Evolutionary conservation across 2,888 invertebrate genomes (phyloP).

Genomic region (Drosophila bunnanda): DNA sequence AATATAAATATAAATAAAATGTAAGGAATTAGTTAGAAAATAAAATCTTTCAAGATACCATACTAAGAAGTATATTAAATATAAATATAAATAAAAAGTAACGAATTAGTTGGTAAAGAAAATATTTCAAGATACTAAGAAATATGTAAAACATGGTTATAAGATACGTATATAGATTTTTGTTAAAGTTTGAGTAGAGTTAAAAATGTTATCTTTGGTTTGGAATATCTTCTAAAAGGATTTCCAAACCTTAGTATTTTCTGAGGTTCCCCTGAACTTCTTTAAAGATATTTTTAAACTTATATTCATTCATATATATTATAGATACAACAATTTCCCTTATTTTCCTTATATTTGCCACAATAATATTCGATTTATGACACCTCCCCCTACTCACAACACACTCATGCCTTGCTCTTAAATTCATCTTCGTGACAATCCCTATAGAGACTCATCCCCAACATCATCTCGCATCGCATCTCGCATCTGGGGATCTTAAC

Average conservation of each 20-base stretch:
- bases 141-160: neutral
- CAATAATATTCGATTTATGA: neutral
- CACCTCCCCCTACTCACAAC: neutral
- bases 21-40: too few species aligned
- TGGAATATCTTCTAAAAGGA: neutral
- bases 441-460: conserved; percentile 16
- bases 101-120: neutral
- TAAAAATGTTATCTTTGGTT: neutral
- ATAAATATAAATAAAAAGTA: neutral
- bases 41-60: too few species aligned
- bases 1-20: too few species aligned
- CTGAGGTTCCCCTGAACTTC: too few species aligned
- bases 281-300: neutral
- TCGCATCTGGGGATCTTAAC: conserved; percentile 26
- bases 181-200: too few species aligned
- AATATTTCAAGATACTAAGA: neutral
- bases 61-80: too few species aligned
- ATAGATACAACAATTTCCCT: too few species aligned
- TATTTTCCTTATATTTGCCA: neutral
- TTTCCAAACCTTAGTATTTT: neutral
- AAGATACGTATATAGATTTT: too few species aligned
- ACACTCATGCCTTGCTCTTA: conserved; percentile 1
- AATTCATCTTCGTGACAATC: conserved; percentile 14
- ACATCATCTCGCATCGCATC: conserved; percentile 1
- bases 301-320: too few species aligned